Evolutionary conservation across 2,113 vertebrate species (phyloP), one percentile per base, ranked within the genome.

Genomic region (Clinocottus analis): DNA sequence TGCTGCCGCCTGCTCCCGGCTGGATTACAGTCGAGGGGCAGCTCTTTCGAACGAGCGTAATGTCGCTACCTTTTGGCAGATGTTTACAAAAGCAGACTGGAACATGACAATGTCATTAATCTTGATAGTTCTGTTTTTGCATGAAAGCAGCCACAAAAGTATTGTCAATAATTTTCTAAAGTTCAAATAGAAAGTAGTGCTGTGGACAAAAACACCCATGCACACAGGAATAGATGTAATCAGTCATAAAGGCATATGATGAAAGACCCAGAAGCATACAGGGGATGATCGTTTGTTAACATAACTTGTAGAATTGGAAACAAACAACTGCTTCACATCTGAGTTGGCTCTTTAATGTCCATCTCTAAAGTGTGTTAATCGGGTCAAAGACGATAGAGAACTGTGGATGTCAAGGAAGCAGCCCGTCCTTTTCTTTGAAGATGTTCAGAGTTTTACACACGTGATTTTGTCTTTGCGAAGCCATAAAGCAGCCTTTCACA

Each of bases 31-130:
- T n/a, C n/a, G n/a, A n/a, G n/a, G n/a, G n/a, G n/a, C n/a, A n/a
- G n/a, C n/a, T n/a, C n/a, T n/a, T n/a, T n/a, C n/a, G n/a, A n/a
- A n/a, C n/a, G n/a, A n/a, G n/a, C n/a, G n/a, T n/a, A 70, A 70
- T 80, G 47, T 39, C 23, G 62, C 75, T 79, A 56, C 3, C 76
- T 7, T 19, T 0, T 69, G 87, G 68, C 29, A 43, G 23, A 12
- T 41, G 5, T 47, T 14, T 3, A 45, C 5, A 58, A 31, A 31
- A 31, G 27, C 56, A 58, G 27, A 2, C 56, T 29, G 55, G 55
- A 58, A 58, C 5, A 1, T 16, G 13, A 25, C 27, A 35, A 35
- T 29, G 6, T 23, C 7, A 5, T 4, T 35, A 17, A 19, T 35
- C 3, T 6, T 3, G 10, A 37, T 11, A 5, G 27, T 59, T 45